phyloP scores from a whole-genome alignment of 2,113 vertebrate species.

The Hypanus sabinus region DNA sequence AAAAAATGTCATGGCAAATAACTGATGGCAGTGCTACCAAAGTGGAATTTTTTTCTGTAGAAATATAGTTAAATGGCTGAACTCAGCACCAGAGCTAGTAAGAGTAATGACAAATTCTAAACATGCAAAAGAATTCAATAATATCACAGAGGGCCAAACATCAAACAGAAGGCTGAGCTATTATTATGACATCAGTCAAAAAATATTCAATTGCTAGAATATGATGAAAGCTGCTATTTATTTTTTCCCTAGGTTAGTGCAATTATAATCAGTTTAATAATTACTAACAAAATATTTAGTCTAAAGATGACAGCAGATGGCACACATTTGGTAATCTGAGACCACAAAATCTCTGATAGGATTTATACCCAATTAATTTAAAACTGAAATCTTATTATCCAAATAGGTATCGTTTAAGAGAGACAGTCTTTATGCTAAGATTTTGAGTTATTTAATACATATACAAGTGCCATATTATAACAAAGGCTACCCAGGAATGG shows the following conservation, averaged over 20 bases:
- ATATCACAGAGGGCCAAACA: neutral
- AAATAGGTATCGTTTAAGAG: neutral
- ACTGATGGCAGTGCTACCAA: neutral
- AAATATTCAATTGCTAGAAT: neutral
- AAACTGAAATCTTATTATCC: neutral
- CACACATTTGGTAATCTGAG: neutral
- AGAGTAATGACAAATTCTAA: neutral
- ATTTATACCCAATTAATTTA: neutral
- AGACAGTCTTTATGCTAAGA: neutral
- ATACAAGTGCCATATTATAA: neutral
- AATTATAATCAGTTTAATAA: neutral
- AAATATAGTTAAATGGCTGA: neutral
- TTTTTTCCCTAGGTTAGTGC: neutral
- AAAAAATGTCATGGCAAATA: neutral
- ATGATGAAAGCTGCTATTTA: constrained; percentile 14
- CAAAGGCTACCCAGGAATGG: neutral
- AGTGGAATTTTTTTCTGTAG: neutral
- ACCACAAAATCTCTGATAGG: neutral
- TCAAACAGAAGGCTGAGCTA: neutral
- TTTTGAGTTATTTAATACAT: neutral
- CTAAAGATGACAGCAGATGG: neutral
- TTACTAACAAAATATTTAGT: neutral
- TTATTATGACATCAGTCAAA: neutral
- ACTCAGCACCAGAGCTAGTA: neutral
- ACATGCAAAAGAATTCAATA: constrained; percentile 1